These are phyloP conservation scores for Limanda limanda DNA, from an alignment of 2,113 vertebrate species.

Conservation along the genomic window DNA sequence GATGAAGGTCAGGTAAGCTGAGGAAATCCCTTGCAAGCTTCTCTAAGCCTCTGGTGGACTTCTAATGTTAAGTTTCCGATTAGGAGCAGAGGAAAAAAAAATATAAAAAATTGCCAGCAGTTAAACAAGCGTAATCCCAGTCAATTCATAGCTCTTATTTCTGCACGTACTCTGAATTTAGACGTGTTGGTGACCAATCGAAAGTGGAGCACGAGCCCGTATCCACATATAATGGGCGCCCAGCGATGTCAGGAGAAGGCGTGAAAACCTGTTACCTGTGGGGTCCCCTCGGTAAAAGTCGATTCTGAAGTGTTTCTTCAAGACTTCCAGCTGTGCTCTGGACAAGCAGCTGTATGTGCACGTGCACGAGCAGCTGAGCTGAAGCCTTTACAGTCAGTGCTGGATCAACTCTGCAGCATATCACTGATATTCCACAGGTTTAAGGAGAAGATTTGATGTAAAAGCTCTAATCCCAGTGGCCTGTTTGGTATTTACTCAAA, in stretches of 20 bases:
- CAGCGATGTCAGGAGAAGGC: neutral
- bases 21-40: neutral
- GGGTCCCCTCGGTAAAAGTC: neutral
- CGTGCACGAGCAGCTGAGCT: constrained; percentile 11
- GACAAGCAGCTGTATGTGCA: neutral
- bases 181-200: neutral
- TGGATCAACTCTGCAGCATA: neutral
- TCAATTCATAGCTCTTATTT: neutral
- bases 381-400: neutral
- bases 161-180: constrained; percentile 1
- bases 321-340: constrained; percentile 28
- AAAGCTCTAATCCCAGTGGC: neutral
- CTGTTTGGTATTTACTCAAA: neutral
- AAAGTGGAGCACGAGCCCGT: constrained; percentile 29
- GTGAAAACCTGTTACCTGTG: constrained; percentile 16
- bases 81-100: neutral
- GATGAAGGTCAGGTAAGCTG: constrained; percentile 19
- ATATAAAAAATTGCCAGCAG: neutral
- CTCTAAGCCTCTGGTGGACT: constrained; percentile 3
- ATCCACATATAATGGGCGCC: constrained; percentile 25
- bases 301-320: constrained; percentile 30
- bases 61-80: neutral
- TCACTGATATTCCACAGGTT: constrained; percentile 11
- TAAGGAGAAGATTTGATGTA: neutral
- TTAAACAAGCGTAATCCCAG: neutral